Conservation (phyloP, 2,888 invertebrate genomes). For the Pycnomerus fuliginosus region DNA sequence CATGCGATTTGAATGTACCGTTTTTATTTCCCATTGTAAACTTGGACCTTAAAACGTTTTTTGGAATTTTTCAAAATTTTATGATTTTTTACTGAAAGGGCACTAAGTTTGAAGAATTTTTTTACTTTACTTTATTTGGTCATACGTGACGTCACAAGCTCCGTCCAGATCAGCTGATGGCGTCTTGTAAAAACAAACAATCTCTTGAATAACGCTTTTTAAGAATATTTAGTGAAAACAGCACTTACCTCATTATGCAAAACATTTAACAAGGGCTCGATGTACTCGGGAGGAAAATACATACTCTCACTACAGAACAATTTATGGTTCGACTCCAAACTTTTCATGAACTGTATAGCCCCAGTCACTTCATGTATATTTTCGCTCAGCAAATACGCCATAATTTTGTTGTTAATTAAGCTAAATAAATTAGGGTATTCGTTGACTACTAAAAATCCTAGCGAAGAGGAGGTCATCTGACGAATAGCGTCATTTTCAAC, state of each 20-base stretch:
- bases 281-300: constrained; percentile 27
- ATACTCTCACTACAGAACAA: constrained; percentile 14
- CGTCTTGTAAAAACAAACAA: too few species aligned
- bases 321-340: constrained; percentile 23
- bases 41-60: too few species aligned
- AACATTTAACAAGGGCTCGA: constrained; percentile 29
- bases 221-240: too few species aligned
- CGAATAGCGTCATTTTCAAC: constrained; percentile 11
- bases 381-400: constrained; percentile 27
- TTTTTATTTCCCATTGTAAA: too few species aligned
- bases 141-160: too few species aligned
- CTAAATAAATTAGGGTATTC: constrained; percentile 18
- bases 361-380: constrained; percentile 22
- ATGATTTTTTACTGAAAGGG: too few species aligned
- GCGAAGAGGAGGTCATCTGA: constrained; percentile 14
- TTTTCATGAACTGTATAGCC: constrained; percentile 28
- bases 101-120: too few species aligned
- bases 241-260: constrained; percentile 27
- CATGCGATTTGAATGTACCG: too few species aligned
- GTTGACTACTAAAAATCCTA: constrained; percentile 12
- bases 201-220: background rate
- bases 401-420: constrained; percentile 22
- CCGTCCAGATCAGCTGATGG: too few species aligned
- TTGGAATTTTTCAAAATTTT: too few species aligned
- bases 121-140: too few species aligned